Base-by-base conservation (phyloP, 2,113 vertebrate genomes). In the Neogale vison region DNA sequence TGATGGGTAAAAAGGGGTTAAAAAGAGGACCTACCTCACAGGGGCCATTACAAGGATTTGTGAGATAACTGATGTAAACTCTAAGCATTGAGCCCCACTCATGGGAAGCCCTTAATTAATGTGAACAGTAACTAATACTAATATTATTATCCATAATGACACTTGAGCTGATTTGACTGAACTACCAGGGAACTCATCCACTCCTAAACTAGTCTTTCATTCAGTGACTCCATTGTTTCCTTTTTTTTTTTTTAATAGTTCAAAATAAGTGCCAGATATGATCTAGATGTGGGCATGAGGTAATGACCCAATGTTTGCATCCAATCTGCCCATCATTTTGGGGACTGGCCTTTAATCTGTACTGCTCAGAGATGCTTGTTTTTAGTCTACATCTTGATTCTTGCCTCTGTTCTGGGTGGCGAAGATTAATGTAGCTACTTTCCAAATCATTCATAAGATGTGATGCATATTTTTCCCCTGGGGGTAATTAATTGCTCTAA, bases 1-100 rank as follows among this genome's bases (percentile, higher is more conserved):
- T 23, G n/a, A 17, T 1, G 9, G 39, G 31, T 45, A 12, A 31
- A 65, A 26, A 4, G 11, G 67, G 13, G 1, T 34, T 52, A 15
- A 34, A 7, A 21, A 3, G 4, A 26, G 47, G 39, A 14, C 4
- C 31, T 26, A 0, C 18, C 6, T 50, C 42, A 8, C 11, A 4
- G 52, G n/a, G 15, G 42, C 45, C 45, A 3, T 29, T 24, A 4
- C 9, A 1, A 14, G 2, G 61, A 74, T n/a, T 34, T 0, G 0
- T n/a, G 45, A 67, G 45, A 14, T 55, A 5, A 42, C 50, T 36
- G 12, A 24, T n/a, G 11, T 31, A 61, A 42, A 69, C 42, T 34
- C 2, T 2, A 29, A 47, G 21, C 36, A 13, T 18, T 31, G 39
- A 2, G 0, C 3, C 18, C 67, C 24, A 10, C 34, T 31, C 14